Base-by-base conservation (phyloP, 2,113 vertebrate genomes). In the Toxostoma redivivum region DNA sequence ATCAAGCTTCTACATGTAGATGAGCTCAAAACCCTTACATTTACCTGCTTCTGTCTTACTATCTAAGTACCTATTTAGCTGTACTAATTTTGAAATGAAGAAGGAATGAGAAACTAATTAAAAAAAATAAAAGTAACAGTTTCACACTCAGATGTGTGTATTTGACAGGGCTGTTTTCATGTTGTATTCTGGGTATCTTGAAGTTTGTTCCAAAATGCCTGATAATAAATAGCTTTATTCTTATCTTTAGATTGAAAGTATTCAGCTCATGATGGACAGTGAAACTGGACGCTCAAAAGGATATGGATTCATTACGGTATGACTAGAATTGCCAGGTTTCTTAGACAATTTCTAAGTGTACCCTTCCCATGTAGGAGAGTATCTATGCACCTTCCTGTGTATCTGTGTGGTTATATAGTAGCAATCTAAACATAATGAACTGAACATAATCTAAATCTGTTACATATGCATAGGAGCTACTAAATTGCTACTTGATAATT, bases 241-340 rank as follows among this genome's bases (percentile, higher is more conserved):
- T 88, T 53, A 9, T 47, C 80, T 97, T 78, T 81, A 99, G 99
- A 99, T 99, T 92, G 99, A 99, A 96, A 99, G 99, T 95, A 99
- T 99, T 95, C 99, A 99, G 81, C 98, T 99, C 83, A 99, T 99
- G 99, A 99, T 99, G 99, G 99, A 99, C 95, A 99, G 98, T 94
- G 99, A 99, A 97, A 99, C 99, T 2, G 99, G 98, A 24, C 98
- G 98, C 50, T 99, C 99, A 14, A 99, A 99, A 97, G 99, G 99
- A 95, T 99, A 99, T 35, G 99, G 99, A 95, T 99, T 99, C 95
- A 99, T 99, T 97, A 99, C 99, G 22, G 99, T 99, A 98, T 98
- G 98, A 93, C 11, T 77, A 4, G 22, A 45, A 9, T 50, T 70
- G 19, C 31, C 22, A 11, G 14, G 5, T 19, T 37, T 4, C 33